Conservation (phyloP, 2,113 vertebrate genomes). For the Laterallus jamaicensis region DNA sequence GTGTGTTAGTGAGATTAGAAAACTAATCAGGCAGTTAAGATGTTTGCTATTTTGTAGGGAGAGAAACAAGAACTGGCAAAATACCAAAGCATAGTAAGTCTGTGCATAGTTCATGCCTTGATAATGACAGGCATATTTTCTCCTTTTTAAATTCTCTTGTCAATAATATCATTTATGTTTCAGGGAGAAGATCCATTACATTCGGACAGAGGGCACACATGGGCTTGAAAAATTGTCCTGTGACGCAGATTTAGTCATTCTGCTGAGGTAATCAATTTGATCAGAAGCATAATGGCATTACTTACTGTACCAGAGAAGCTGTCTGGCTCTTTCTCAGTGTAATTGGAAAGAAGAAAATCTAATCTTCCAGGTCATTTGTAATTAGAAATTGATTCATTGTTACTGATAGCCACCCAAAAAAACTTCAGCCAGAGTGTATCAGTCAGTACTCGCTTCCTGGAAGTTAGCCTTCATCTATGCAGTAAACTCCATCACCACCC, state of each 20-base stretch:
- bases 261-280: conserved; percentile 85
- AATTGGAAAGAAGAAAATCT: background rate
- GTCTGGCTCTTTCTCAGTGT: background rate
- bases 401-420: background rate
- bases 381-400: background rate
- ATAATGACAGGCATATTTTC: background rate
- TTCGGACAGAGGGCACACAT: conserved; percentile 92
- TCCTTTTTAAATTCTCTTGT: background rate
- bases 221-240: conserved; percentile 96
- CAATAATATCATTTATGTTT: background rate
- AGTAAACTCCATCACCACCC: background rate
- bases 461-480: background rate
- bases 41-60: background rate
- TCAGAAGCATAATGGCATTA: background rate
- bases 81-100: background rate
- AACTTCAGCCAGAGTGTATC: background rate
- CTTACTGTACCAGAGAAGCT: background rate
- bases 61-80: background rate
- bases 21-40: background rate
- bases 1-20: background rate
- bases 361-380: background rate
- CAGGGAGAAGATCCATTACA: conserved; percentile 99
- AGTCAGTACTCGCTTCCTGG: background rate
- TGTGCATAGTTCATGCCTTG: background rate
- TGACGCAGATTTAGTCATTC: conserved; percentile 96